A percentile compares a stretch with the other conserved stretches of the same genome.
Evolutionary conservation across 2,113 vertebrate genomes (phyloP).

Genomic region (Psophia crepitans): DNA sequence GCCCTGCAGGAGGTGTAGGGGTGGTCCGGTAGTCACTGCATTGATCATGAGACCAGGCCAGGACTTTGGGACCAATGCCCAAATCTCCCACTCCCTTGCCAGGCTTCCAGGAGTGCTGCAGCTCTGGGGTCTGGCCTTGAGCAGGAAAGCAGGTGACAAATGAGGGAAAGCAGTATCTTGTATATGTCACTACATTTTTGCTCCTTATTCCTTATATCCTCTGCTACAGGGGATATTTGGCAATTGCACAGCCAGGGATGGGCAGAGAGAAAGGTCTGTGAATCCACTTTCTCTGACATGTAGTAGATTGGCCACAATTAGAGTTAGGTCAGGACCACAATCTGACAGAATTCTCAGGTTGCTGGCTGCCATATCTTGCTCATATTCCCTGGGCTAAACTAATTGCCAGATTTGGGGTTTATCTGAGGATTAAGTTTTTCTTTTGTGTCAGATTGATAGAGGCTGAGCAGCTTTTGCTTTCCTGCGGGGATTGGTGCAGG

Average conservation of each 20-base stretch:
- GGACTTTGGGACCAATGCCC: not conserved
- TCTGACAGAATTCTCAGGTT: not conserved
- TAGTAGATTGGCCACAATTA: not conserved
- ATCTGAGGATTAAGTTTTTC: constrained; percentile 1
- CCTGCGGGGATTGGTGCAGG: not conserved
- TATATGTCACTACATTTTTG: not conserved
- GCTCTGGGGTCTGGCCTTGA: not conserved
- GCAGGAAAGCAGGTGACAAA: not conserved
- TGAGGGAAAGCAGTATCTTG: not conserved
- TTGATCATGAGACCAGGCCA: not conserved
- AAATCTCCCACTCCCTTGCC: not conserved
- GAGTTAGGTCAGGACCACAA: not conserved
- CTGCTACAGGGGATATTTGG: not conserved
- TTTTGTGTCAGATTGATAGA: not conserved
- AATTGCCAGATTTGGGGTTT: not conserved
- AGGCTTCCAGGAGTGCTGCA: not conserved
- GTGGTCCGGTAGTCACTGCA: not conserved
- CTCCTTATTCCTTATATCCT: not conserved
- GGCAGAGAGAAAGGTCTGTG: not conserved
- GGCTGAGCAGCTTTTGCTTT: not conserved
- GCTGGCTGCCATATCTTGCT: not conserved
- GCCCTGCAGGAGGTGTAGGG: not conserved
- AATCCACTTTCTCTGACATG: not conserved
- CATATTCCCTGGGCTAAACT: not conserved
- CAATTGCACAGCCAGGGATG: not conserved